Evolutionary conservation across 2,888 invertebrate genomes (phyloP), one percentile per base, ranked within the genome.

Genomic region (Chorisops tibialis): DNA sequence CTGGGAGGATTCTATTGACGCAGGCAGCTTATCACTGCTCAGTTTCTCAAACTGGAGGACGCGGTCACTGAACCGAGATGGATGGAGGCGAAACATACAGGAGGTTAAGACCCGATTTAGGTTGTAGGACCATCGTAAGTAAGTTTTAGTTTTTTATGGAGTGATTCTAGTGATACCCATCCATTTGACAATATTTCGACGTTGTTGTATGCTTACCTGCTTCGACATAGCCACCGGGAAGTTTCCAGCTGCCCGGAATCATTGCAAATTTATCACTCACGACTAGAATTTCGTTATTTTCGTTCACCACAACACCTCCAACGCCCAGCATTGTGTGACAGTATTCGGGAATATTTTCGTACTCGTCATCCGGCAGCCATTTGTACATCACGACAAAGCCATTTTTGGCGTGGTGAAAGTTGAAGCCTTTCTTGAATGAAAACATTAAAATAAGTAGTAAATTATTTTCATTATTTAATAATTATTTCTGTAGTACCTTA

Each of bases 191-290:
- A n/a, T n/a, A n/a, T n/a, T n/a, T n/a, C n/a, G n/a, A n/a, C n/a
- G n/a, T n/a, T n/a, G n/a, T n/a, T n/a, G n/a, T n/a, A n/a, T 56
- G 64, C 68, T 71, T 77, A 89, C 91, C 87, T 78, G 87, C 88
- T 75, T 95, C 91, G 16, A 92, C 91, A 79, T 90, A 91, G 54
- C 96, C 96, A 58, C 96, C 96, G 14, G 96, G 96, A 6, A 96
- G 79, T 79, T 96, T 96, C 93, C 93, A 96, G 71, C 69, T 83
- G 67, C 73, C 80, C 75, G 68, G 70, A 24, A 77, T 74, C 58
- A 78, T 63, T 2, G 78, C 70, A 69, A 69, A 73, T 71, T 85
- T 85, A 73, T 96, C 95, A 68, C 85, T 83, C 0, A 96, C 89
- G 18, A 91, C 89, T 56, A 96, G 80, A 59, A 96, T 79, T 78